Base-by-base conservation (phyloP, 2,888 invertebrate genomes). In the Apoderus coryli region DNA sequence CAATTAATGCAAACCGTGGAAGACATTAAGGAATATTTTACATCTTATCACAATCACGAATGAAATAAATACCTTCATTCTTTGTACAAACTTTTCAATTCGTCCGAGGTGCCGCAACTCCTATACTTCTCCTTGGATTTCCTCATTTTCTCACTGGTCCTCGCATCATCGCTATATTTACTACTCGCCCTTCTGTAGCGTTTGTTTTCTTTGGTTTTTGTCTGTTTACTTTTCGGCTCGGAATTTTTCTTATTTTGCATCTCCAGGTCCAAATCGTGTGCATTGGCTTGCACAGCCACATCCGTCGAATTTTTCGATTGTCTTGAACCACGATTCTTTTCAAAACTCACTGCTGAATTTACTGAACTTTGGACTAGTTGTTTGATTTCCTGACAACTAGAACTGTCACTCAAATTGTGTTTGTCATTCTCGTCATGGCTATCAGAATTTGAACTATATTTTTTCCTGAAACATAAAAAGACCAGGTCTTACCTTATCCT, bases 241-340 rank as follows among this genome's bases (percentile, higher is more conserved):
- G 43, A 45, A 29, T 40, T 45, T 34, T 42, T 44, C 13, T 42
- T 43, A 22, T 35, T 42, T 34, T 44, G 33, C 39, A 43, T 32
- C 31, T 43, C 34, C 16, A 40, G 10, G 19, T 42, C 42, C 26
- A 67, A 62, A 42, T 68, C 67, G 34, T 60, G 61, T 2, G 65
- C 63, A 46, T 65, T 65, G 1, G 67, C 63, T 44, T 68, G 68
- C n/a, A 67, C 66, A 5, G 66, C 68, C 5, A 68, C 66, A 40
- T 68, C 67, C 29, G 62, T 65, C 25, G 67, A 67, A 2, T 61
- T 64, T 43, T 47, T 46, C 16, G 46, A 47, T 23, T 44, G n/a
- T n/a, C n/a, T n/a, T n/a, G n/a, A n/a, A n/a, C n/a, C n/a, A n/a
- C n/a, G n/a, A n/a, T n/a, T 42, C 31, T 45, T 40, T 34, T 46